Base-by-base conservation (phyloP, 2,113 vertebrate genomes). In the Proteles cristata region DNA sequence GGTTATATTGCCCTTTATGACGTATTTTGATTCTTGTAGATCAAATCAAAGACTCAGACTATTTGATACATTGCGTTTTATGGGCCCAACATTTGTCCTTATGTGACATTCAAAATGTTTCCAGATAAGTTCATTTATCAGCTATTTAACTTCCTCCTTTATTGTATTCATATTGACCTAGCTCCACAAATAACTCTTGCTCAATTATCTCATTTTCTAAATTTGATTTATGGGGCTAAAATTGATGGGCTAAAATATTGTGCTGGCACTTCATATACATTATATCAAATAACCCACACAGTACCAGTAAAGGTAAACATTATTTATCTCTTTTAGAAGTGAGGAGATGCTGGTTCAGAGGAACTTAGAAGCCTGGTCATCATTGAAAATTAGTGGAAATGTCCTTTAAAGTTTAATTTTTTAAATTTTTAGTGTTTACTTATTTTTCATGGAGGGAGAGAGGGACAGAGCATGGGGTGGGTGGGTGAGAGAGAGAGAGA, bases 161-260 rank as follows among this genome's bases (percentile, higher is more conserved):
- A n/a, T 0, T 66, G 7, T 71, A 43, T 93, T 87, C 35, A 83
- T 48, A 81, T 50, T 82, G 14, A 74, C 31, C 39, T 94, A 90
- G 31, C 39, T 95, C 4, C 85, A 77, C 4, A 95, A n/a, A n/a
- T 79, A 33, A 68, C 14, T 76, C 88, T 68, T 90, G 28, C 17
- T 94, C 28, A 76, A 1, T 83, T 84, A 89, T 66, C 23, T 94
- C 35, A 23, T 28, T 28, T 26, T 94, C 15, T 80, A 45, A 79
- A 76, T 89, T 95, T 96, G 16, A 81, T n/a, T 92, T 76, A 45
- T 95, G 50, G 76, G 19, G 25, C 11, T 96, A 48, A 90, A n/a
- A 21, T 77, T 68, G 12, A 15, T 86, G 17, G 19, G n/a, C 39
- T 39, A 39, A 39, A 35, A n/a, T 96, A 53, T 23, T 86, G 14